Evolutionary conservation across 1,140 invertebrate species (phyloP).

Genomic region (Diabrotica undecimpunctata): DNA sequence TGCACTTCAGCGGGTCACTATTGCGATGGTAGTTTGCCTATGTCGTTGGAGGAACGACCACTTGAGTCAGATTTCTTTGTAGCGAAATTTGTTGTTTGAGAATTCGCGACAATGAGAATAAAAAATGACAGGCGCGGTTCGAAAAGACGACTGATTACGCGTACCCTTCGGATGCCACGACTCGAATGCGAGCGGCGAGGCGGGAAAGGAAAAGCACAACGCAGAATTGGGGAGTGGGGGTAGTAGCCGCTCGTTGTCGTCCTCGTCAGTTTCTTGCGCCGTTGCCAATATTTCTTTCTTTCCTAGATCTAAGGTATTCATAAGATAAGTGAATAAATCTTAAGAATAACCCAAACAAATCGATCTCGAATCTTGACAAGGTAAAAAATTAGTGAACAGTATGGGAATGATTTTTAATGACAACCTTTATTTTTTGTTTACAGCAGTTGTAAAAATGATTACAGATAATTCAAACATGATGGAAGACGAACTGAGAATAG

Average conservation of each 20-base stretch:
- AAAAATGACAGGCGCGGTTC: constrained; percentile 19
- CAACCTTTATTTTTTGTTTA: no score
- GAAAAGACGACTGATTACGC: not conserved
- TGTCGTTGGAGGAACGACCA: not conserved
- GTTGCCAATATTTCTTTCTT: not conserved
- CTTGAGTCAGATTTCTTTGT: constrained; percentile 10
- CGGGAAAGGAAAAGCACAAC: constrained; percentile 16
- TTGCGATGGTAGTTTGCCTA: not conserved
- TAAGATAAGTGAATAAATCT: no score
- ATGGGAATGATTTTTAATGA: no score
- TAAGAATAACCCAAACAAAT: no score
- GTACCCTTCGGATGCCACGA: not conserved
- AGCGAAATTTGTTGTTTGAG: constrained; percentile 1
- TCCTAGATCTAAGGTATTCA: no score
- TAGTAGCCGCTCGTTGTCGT: constrained; percentile 4
- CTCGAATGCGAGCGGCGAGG: constrained; percentile 14
- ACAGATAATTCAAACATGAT: no score
- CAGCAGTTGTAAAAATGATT: no score
- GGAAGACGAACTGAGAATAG: no score
- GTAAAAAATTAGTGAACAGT: no score
- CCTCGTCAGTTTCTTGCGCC: not conserved
- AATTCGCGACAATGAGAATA: constrained; percentile 15
- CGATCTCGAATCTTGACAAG: no score
- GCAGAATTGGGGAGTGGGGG: constrained; percentile 14
- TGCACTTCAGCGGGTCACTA: not conserved